A percentile compares a stretch with the other conserved stretches of the same genome.
Conservation (phyloP, 2,113 vertebrate genomes). For the Fregata magnificens region DNA sequence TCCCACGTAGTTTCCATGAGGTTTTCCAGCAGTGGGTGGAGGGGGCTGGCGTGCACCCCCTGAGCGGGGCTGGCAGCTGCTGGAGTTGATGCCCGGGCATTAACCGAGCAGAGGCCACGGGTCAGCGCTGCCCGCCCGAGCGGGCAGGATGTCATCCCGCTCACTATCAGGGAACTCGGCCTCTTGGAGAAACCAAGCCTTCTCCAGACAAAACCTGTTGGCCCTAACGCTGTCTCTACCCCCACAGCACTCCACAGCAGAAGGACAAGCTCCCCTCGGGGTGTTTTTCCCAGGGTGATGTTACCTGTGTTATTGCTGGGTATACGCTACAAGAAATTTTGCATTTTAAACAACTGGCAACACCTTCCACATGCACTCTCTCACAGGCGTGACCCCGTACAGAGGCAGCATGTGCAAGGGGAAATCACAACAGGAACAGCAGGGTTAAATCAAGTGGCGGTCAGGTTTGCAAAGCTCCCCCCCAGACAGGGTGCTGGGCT, state of each 20-base stretch:
- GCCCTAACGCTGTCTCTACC: no score
- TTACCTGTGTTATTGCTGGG: background rate
- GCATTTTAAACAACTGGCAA: background rate
- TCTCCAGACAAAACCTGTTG: background rate
- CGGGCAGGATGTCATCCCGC: background rate
- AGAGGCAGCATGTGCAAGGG: fast-evolving
- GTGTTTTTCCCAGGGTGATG: no score
- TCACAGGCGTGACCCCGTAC: fast-evolving
- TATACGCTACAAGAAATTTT: fast-evolving
- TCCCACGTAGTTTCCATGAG: background rate
- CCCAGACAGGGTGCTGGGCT: background rate
- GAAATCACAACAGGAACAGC: no score
- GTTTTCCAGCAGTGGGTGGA: background rate
- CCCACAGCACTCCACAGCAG: background rate
- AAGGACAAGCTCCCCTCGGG: background rate
- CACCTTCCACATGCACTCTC: fast-evolving
- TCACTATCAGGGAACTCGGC: background rate
- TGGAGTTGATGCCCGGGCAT: background rate
- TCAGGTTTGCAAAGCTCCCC: background rate
- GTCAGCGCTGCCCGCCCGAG: background rate
- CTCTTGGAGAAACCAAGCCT: no score
- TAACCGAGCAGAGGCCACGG: background rate
- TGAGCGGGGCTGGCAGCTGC: background rate
- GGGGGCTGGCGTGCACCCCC: fast-evolving
- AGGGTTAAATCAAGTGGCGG: background rate